These are phyloP conservation scores for Amaurobius ferox DNA, from an alignment of 2,888 invertebrate species.

Conservation along the genomic window DNA sequence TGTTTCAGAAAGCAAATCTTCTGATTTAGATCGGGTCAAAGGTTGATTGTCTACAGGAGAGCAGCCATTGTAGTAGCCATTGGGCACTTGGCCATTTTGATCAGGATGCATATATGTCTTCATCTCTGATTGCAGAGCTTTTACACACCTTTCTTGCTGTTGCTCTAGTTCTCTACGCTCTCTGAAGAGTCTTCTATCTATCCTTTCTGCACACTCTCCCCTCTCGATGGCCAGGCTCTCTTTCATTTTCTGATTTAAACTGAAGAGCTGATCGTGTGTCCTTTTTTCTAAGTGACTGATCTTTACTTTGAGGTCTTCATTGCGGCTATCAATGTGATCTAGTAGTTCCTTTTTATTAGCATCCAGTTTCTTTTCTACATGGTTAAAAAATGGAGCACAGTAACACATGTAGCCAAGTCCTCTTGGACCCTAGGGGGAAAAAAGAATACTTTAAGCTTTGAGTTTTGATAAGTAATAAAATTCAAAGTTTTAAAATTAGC, in stretches of 20 bases:
- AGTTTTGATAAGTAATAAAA: too few species aligned
- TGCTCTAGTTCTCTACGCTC: slow-evolving; percentile 80
- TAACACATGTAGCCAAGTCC: slow-evolving; percentile 95
- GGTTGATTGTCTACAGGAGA: slow-evolving; percentile 21
- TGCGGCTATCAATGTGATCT: slow-evolving; percentile 85
- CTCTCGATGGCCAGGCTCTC: slow-evolving; percentile 83
- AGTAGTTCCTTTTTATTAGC: slow-evolving; percentile 88
- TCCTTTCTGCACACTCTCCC: slow-evolving; percentile 83
- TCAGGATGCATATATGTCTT: slow-evolving; percentile 76
- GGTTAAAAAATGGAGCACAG: slow-evolving; percentile 93
- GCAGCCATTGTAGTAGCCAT: slow-evolving; percentile 23
- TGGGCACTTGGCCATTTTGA: slow-evolving; percentile 19
- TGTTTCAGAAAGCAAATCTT: slow-evolving; percentile 77
- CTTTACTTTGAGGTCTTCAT: slow-evolving; percentile 87
- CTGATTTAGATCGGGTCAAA: slow-evolving; percentile 76
- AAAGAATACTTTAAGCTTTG: too few species aligned
- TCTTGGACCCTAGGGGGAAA: slow-evolving; percentile 84
- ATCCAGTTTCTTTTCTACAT: slow-evolving; percentile 88
- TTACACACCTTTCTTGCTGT: slow-evolving; percentile 74
- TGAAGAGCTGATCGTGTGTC: slow-evolving; percentile 91
- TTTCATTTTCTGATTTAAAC: slow-evolving; percentile 80
- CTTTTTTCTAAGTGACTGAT: slow-evolving; percentile 87
- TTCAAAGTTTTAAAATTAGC: too few species aligned
- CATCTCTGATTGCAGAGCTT: slow-evolving; percentile 75
- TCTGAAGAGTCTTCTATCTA: slow-evolving; percentile 81